These are phyloP conservation scores for Wasmannia auropunctata DNA, from an alignment of 1,140 invertebrate genomes.

Conservation along the genomic window DNA sequence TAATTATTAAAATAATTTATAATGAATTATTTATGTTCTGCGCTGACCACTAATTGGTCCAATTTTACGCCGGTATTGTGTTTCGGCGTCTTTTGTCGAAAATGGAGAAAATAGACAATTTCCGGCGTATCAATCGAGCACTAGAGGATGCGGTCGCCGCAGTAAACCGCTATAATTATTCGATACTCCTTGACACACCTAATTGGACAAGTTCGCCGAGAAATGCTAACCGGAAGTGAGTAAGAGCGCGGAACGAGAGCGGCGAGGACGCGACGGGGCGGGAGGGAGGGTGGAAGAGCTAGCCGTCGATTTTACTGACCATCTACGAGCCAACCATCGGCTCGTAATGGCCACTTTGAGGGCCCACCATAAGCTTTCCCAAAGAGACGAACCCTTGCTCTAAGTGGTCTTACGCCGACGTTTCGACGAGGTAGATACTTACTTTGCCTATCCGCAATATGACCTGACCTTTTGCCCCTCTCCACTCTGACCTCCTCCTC, in stretches of 20 bases:
- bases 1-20: neutral
- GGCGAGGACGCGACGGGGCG: neutral
- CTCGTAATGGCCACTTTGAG: constrained; percentile 84
- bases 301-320: constrained; percentile 73
- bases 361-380: constrained; percentile 79
- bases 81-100: neutral
- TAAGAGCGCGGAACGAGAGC: constrained; percentile 61
- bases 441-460: constrained; percentile 79
- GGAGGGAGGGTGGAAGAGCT: constrained; percentile 46
- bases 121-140: constrained; percentile 39
- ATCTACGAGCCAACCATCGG: constrained; percentile 72
- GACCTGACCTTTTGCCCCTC: constrained; percentile 71
- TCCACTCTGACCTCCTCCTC: neutral
- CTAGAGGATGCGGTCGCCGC: constrained; percentile 16
- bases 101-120: constrained; percentile 36
- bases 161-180: constrained; percentile 74
- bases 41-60: no score
- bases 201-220: constrained; percentile 79
- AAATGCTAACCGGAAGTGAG: constrained; percentile 70
- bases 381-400: constrained; percentile 77
- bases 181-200: constrained; percentile 74
- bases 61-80: neutral
- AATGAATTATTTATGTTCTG: neutral
- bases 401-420: constrained; percentile 81
- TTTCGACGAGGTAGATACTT: constrained; percentile 77